Percentiles rank a stretch among this genome's conserved stretches.
Conservation (phyloP, 2,113 vertebrate genomes). For the Cichladusa arquata region DNA sequence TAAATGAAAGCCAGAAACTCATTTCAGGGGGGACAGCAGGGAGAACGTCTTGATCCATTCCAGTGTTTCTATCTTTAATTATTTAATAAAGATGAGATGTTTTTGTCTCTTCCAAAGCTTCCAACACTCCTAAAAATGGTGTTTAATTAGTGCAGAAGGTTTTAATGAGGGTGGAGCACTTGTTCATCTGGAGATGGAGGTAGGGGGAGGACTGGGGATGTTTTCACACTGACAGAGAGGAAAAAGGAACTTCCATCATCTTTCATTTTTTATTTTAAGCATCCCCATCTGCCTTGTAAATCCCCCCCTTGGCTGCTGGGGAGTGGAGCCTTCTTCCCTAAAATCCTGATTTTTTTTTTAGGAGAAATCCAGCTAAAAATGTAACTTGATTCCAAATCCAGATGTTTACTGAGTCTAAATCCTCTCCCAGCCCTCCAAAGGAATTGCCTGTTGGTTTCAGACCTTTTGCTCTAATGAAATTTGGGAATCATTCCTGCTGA, state of each 20-base stretch:
- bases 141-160: neutral
- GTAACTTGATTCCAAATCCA: neutral
- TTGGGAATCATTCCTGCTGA: neutral
- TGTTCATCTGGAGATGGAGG: neutral
- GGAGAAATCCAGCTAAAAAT: neutral
- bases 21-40: neutral
- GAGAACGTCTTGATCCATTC: neutral
- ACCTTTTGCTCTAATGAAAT: rapidly evolving
- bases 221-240: neutral
- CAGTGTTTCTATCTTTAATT: neutral
- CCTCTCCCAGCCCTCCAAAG: neutral
- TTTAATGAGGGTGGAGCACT: neutral
- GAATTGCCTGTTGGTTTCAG: neutral
- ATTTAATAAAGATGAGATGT: neutral
- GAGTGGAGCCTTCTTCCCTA: neutral
- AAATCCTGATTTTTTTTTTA: neutral
- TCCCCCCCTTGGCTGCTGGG: neutral
- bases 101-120: neutral
- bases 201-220: neutral
- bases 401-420: neutral
- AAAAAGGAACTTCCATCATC: neutral
- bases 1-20: neutral
- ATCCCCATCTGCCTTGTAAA: neutral
- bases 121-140: neutral
- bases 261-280: neutral